Percentiles rank a stretch among this genome's conserved stretches.
Evolutionary conservation across 1,140 invertebrate species (phyloP).

Genomic region (Neoseiulus cucumeris): DNA sequence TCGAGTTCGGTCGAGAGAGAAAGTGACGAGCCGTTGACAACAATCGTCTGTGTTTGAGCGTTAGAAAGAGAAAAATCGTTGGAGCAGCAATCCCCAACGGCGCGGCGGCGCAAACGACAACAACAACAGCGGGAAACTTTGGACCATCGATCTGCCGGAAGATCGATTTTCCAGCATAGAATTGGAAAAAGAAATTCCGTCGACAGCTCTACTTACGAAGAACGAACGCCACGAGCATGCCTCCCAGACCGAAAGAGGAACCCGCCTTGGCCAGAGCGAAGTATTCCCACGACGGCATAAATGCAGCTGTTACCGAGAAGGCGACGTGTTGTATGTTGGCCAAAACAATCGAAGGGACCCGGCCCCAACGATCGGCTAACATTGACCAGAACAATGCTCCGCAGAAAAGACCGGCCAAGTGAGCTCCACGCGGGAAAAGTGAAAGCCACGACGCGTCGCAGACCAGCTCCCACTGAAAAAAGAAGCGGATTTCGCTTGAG

Average conservation of each 20-base stretch:
- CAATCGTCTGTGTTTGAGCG: too few relatives aligned
- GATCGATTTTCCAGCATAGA: too few relatives aligned
- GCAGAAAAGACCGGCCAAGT: slow-evolving; percentile 1
- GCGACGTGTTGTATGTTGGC: slow-evolving; percentile 1
- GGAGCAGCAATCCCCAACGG: too few relatives aligned
- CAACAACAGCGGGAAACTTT: too few relatives aligned
- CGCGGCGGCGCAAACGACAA: too few relatives aligned
- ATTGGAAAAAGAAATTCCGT: too few relatives aligned
- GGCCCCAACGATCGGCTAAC: slow-evolving; percentile 3
- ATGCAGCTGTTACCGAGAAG: not conserved
- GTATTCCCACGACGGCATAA: slow-evolving; percentile 2
- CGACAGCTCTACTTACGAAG: not conserved
- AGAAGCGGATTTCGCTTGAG: not conserved
- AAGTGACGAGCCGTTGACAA: too few relatives aligned
- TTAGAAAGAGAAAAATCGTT: too few relatives aligned
- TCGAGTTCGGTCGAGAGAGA: too few relatives aligned
- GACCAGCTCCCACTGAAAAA: slow-evolving; percentile 9
- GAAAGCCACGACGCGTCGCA: slow-evolving; percentile 4
- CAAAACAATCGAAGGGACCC: not conserved
- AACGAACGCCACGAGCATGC: slow-evolving; percentile 7
- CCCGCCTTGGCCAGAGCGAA: slow-evolving; percentile 3
- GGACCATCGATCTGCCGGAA: too few relatives aligned
- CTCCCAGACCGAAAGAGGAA: slow-evolving; percentile 7
- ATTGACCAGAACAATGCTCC: not conserved
- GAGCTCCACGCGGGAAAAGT: not conserved